Conservation (phyloP, 2,113 vertebrate genomes). For the Lichenostomus cassidix region DNA sequence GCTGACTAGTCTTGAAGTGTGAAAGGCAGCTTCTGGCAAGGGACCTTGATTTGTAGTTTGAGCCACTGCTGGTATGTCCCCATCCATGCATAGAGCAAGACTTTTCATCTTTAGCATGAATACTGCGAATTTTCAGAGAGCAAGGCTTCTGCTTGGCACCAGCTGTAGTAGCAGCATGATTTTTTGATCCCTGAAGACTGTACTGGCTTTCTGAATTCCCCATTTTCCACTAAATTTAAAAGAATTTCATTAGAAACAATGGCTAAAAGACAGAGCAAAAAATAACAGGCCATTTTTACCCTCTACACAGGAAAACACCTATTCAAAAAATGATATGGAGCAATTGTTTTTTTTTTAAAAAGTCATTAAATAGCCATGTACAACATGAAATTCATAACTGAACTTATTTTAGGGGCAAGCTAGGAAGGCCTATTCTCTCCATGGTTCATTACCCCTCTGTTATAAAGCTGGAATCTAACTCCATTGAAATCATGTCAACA, state of each 20-base stretch:
- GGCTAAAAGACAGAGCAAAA: neutral
- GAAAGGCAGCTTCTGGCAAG: slow-evolving; percentile 87
- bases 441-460: neutral
- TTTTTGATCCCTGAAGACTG: slow-evolving; percentile 87
- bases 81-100: slow-evolving; percentile 79
- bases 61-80: slow-evolving; percentile 69
- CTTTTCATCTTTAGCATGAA: slow-evolving; percentile 83
- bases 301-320: neutral
- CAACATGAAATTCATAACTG: slow-evolving; percentile 5
- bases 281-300: neutral
- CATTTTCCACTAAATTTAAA: slow-evolving; percentile 82
- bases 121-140: slow-evolving; percentile 82
- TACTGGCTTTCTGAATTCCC: slow-evolving; percentile 99
- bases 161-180: slow-evolving; percentile 70
- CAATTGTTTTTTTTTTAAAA: slow-evolving; percentile 11
- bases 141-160: slow-evolving; percentile 86
- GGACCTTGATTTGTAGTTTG: slow-evolving; percentile 84
- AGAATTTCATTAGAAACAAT: slow-evolving; percentile 20
- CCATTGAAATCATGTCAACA: slow-evolving; percentile 62
- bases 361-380: neutral
- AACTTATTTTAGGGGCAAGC: slow-evolving; percentile 3
- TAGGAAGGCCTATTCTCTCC: slow-evolving; percentile 34
- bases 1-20: slow-evolving; percentile 83
- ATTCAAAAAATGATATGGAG: neutral
- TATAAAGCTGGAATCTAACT: slow-evolving; percentile 37